Conservation (phyloP, 2,888 invertebrate species). For the Ornithoptera alexandrae region DNA sequence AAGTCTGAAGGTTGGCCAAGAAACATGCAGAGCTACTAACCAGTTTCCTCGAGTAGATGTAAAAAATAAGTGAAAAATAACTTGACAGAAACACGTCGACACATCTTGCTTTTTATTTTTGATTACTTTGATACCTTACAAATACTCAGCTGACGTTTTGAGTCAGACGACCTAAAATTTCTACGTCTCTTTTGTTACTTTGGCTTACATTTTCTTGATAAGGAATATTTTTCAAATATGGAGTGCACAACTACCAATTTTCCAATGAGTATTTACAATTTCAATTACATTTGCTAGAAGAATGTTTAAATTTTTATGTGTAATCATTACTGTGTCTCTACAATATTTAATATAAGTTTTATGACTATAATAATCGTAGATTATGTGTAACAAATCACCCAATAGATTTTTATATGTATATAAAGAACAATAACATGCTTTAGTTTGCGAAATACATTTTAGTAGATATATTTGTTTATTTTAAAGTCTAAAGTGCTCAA, state of each 20-base stretch:
- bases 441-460: background rate
- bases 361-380: no score
- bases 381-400: no score
- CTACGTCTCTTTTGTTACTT: constrained; percentile 4
- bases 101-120: constrained; percentile 11
- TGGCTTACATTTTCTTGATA: background rate
- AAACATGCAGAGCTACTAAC: constrained; percentile 11
- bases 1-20: constrained; percentile 12
- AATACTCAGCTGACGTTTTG: constrained; percentile 10
- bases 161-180: constrained; percentile 14
- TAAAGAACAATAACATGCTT: background rate
- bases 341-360: no score
- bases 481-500: background rate
- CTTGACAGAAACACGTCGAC: background rate
- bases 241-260: background rate
- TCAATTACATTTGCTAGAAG: background rate
- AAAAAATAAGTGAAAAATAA: constrained; percentile 9
- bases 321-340: no score
- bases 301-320: background rate
- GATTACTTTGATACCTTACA: constrained; percentile 8
- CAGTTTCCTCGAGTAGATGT: constrained; percentile 16
- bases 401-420: no score
- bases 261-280: background rate
- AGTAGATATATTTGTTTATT: background rate
- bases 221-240: background rate